Percentiles rank a stretch among this genome's conserved stretches.
These are phyloP conservation scores for Carcharodon carcharias DNA, from an alignment of 2,797 vertebrate genomes.

Conservation along the genomic window DNA sequence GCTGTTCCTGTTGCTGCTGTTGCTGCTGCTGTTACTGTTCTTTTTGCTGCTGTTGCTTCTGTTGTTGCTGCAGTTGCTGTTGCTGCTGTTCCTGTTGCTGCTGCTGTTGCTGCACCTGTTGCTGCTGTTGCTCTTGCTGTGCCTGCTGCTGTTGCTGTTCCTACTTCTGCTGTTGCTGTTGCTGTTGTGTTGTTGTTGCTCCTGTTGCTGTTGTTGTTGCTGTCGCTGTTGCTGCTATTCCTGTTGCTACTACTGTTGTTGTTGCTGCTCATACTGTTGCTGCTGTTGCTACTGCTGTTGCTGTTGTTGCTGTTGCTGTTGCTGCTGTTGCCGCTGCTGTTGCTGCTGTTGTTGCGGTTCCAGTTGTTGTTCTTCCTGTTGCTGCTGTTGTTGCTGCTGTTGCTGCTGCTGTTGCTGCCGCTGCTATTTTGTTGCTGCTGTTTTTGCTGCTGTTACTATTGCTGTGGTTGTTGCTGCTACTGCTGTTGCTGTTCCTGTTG, in stretches of 20 bases:
- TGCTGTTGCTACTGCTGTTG: neutral
- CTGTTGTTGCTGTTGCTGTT: neutral
- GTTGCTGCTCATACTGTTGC: too few species aligned
- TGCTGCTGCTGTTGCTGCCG: neutral
- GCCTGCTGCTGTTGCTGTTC: neutral
- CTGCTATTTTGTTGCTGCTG: neutral
- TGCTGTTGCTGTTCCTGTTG: neutral
- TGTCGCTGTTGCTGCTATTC: neutral
- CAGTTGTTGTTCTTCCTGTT: neutral
- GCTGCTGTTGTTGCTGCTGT: neutral
- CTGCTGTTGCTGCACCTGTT: neutral
- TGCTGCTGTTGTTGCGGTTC: too few species aligned
- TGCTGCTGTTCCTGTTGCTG: neutral
- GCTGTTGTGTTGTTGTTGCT: neutral
- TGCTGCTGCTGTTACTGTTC: neutral
- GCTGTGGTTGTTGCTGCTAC: neutral
- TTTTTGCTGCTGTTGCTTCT: neutral
- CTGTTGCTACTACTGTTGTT: neutral
- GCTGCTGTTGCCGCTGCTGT: neutral
- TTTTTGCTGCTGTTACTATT: neutral
- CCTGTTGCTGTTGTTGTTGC: neutral
- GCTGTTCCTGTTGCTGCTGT: neutral
- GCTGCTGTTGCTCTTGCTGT: neutral
- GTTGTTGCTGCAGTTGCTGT: neutral
- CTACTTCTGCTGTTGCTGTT: neutral